A percentile compares a stretch with the other conserved stretches of the same genome.
Evolutionary conservation across 1,140 invertebrate genomes (phyloP).

Genomic region (Drosophila fuyamai): DNA sequence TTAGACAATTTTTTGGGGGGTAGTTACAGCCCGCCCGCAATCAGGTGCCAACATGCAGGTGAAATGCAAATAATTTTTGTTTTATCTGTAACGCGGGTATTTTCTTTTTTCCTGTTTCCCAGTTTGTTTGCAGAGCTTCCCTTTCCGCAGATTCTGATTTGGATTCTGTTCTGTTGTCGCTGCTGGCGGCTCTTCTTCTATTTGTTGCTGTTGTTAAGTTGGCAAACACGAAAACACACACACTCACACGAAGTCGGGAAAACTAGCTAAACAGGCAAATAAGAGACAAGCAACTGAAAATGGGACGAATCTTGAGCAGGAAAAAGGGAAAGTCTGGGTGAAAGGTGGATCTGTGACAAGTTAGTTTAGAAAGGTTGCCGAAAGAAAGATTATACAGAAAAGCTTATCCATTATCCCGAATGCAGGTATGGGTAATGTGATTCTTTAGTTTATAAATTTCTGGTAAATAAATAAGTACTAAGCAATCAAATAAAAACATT

Average conservation of each 20-base stretch:
- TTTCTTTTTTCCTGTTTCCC: slow-evolving; percentile 40
- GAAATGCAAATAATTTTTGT: slow-evolving; percentile 82
- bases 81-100: slow-evolving; percentile 63
- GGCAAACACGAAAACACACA: slow-evolving; percentile 23
- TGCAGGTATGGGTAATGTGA: no score
- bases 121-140: slow-evolving; percentile 24
- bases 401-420: no score
- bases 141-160: slow-evolving; percentile 27
- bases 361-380: not conserved
- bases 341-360: slow-evolving; percentile 17
- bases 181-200: slow-evolving; percentile 17
- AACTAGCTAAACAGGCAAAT: slow-evolving; percentile 64
- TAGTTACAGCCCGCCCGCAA: slow-evolving; percentile 54
- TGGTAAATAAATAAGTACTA: no score
- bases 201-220: slow-evolving; percentile 43
- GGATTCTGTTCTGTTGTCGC: slow-evolving; percentile 13
- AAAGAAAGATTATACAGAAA: not conserved
- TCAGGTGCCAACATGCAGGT: slow-evolving; percentile 80
- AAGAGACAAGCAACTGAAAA: slow-evolving; percentile 45
- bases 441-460: no score
- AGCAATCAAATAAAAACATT: no score
- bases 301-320: slow-evolving; percentile 28
- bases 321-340: slow-evolving; percentile 26
- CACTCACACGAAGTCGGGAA: slow-evolving; percentile 11
- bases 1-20: slow-evolving; percentile 2